A percentile compares a stretch with the other conserved stretches of the same genome.
phyloP scores from a whole-genome alignment of 2,113 vertebrate genomes.

The Ranitomeya variabilis region DNA sequence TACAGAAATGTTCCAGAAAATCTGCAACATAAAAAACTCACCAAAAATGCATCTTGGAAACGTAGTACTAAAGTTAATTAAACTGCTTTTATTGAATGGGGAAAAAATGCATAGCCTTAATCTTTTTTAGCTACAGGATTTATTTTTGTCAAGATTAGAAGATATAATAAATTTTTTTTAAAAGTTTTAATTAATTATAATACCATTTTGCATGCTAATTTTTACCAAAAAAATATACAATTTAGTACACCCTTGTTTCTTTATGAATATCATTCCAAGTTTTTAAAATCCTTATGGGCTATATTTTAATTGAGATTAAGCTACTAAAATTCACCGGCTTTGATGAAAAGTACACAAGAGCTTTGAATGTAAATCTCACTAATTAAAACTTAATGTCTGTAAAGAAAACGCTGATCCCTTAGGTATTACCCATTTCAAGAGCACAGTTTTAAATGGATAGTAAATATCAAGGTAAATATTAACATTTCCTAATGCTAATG shows the following conservation, averaged over 20 bases:
- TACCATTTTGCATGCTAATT: slow-evolving; percentile 21
- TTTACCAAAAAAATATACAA: slow-evolving; percentile 27
- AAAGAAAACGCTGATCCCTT: slow-evolving; percentile 63
- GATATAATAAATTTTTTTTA: slow-evolving; percentile 3
- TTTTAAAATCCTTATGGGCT: slow-evolving; percentile 57
- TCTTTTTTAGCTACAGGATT: background rate
- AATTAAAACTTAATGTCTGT: slow-evolving; percentile 64
- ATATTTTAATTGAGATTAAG: slow-evolving; percentile 63
- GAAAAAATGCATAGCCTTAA: background rate
- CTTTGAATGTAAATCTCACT: slow-evolving; percentile 66
- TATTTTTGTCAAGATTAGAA: slow-evolving; percentile 12
- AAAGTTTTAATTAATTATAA: slow-evolving; percentile 30
- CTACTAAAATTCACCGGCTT: slow-evolving; percentile 63
- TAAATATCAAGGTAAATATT: slow-evolving; percentile 65
- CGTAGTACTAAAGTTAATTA: background rate
- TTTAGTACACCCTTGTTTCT: slow-evolving; percentile 39
- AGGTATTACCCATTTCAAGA: slow-evolving; percentile 61
- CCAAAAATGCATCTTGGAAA: no score
- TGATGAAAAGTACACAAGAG: slow-evolving; percentile 65
- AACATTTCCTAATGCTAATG: slow-evolving; percentile 53
- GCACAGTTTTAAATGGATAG: slow-evolving; percentile 61
- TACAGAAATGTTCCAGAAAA: no score
- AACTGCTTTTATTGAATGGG: background rate
- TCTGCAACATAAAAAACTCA: no score
- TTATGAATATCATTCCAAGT: slow-evolving; percentile 36